phyloP scores from a whole-genome alignment of 92 coral and sea anemone species.

The Parazoanthus atlanticus region DNA sequence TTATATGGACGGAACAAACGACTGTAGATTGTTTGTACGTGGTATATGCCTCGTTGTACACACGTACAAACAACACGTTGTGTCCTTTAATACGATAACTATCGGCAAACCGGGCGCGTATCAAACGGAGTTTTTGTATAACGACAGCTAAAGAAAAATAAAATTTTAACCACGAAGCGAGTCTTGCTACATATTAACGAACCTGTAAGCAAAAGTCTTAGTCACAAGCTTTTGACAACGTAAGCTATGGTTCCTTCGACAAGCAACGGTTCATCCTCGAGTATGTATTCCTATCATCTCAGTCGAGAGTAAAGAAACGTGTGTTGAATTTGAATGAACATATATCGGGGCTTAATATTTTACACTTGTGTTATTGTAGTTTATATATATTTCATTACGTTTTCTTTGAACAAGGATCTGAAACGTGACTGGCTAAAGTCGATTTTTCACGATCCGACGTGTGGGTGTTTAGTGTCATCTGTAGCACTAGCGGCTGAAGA shows the following conservation, averaged over 20 bases:
- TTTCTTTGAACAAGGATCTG: no score
- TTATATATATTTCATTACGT: no score
- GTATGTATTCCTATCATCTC: neutral
- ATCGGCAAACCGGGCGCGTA: constrained; percentile 12
- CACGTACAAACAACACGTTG: constrained; percentile 1
- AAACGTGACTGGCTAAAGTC: no score
- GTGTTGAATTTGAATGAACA: neutral
- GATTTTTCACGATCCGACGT: neutral
- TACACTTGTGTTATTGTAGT: neutral
- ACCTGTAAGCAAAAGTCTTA: neutral
- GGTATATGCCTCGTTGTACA: neutral
- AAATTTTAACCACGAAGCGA: neutral
- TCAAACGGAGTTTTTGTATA: neutral
- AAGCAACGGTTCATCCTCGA: neutral
- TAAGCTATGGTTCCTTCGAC: neutral
- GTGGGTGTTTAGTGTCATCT: neutral
- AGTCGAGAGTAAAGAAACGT: neutral
- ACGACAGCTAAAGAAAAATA: neutral
- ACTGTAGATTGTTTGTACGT: constrained; percentile 16
- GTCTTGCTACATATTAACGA: neutral
- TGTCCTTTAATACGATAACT: neutral
- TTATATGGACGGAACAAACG: constrained; percentile 30
- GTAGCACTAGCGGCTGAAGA: neutral
- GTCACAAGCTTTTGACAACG: neutral
- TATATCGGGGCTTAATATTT: neutral